A percentile compares a stretch with the other conserved stretches of the same genome.
Conservation (phyloP, 1,140 invertebrate genomes). For the Drosophila paulistorum region DNA sequence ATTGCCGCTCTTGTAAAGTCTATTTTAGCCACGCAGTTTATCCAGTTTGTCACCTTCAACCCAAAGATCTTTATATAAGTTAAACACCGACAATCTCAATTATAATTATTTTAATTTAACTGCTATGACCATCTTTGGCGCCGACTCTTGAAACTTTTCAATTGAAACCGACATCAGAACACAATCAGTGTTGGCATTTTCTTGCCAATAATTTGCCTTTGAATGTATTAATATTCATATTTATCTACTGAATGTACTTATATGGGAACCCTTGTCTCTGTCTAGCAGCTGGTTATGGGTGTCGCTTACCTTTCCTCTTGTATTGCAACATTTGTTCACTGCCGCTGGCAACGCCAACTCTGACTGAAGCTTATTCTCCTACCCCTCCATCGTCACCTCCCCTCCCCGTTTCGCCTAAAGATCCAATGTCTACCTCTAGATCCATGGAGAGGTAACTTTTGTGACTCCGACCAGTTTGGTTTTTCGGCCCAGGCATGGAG, state of each 20-base stretch:
- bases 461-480: conserved; percentile 31
- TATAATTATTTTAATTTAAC: conserved; percentile 48
- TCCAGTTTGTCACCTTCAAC: not conserved
- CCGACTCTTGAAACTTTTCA: conserved; percentile 30
- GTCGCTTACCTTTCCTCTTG: conserved; percentile 37
- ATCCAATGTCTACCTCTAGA: conserved; percentile 10
- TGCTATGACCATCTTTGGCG: conserved; percentile 43
- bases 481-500: conserved; percentile 42
- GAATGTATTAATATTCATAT: conserved; percentile 42
- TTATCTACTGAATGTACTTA: conserved; percentile 45
- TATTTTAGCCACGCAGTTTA: no score
- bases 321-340: conserved; percentile 64
- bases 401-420: conserved; percentile 4
- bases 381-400: not conserved
- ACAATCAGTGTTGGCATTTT: conserved; percentile 11
- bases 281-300: conserved; percentile 37
- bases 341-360: conserved; percentile 25
- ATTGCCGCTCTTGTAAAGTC: no score
- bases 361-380: not conserved
- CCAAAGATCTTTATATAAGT: not conserved
- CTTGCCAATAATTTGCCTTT: conserved; percentile 10
- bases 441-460: conserved; percentile 20
- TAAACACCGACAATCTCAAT: not conserved
- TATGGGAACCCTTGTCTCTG: conserved; percentile 52
- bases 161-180: conserved; percentile 38